These are phyloP conservation scores for Heteromyza rotundicornis DNA, from an alignment of 2,888 invertebrate genomes.

Conservation along the genomic window DNA sequence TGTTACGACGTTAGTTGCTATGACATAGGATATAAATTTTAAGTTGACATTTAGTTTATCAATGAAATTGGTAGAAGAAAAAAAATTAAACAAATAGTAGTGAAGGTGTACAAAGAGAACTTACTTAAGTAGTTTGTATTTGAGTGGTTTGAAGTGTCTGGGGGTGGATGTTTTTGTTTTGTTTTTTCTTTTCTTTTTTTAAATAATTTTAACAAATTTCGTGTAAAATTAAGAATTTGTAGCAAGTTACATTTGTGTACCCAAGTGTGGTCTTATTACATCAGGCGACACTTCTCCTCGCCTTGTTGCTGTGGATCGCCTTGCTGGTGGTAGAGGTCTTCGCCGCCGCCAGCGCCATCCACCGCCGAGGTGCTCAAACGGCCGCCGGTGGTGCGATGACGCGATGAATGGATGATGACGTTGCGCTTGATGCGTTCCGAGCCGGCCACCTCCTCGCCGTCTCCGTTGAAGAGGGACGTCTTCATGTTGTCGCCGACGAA, in stretches of 20 bases:
- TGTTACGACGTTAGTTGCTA: too few relatives aligned
- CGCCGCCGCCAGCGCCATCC: constrained; percentile 49
- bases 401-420: constrained; percentile 68
- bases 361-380: constrained; percentile 41
- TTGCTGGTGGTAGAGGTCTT: constrained; percentile 60
- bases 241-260: constrained; percentile 20
- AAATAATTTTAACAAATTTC: not conserved
- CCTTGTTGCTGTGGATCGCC: constrained; percentile 56
- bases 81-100: not conserved
- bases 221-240: not conserved
- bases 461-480: constrained; percentile 78
- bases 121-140: constrained; percentile 2
- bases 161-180: constrained; percentile 3
- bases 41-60: too few relatives aligned
- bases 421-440: constrained; percentile 71
- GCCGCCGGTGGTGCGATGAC: constrained; percentile 66
- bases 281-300: constrained; percentile 57
- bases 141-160: not conserved
- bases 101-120: not conserved
- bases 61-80: not conserved
- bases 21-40: not conserved
- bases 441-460: constrained; percentile 78
- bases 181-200: constrained; percentile 2
- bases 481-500: constrained; percentile 83
- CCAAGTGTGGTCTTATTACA: constrained; percentile 40